Evolutionary conservation across 2,888 invertebrate species (phyloP), one percentile per base, ranked within the genome.

Genomic region (Fissipunctia ypsillon): DNA sequence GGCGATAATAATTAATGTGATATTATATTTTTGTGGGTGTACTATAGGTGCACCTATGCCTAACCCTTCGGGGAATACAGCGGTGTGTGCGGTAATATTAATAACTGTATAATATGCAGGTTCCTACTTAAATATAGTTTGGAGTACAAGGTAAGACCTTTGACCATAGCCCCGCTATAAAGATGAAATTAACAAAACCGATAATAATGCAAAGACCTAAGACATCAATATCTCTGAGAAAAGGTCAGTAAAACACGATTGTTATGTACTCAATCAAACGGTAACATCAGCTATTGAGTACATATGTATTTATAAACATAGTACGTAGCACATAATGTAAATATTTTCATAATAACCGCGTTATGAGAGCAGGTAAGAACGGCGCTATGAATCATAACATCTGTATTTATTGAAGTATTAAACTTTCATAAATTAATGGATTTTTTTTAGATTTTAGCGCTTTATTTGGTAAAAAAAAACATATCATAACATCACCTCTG

Each of bases 291-390:
- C 22, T 48, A 59, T 6, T 38, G 35, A 63, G 35, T 28, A 14
- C n/a, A 10, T 50, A 59, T 16, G 14, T 43, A 43, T 74, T 64
- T 66, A 66, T 66, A 74, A 66, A 74, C 50, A 52, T 16, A n/a
- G n/a, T n/a, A 5, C 19, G 50, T 57, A 52, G 19, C 25, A 43
- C 2, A 43, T 45, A 45, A 48, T 57, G 35, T 71, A 66, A 82
- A 82, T 82, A 71, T 82, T 82, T 52, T 78, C 59, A 70, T 73
- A 35, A 48, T 1, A 52, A 69, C 35, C 57, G 65, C 41, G 56
- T 71, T 65, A 73, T 52, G 35, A 54, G 35, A 41, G 41, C 56
- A n/a, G 22, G 54, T 61, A 54, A 4, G n/a, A 48, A 50, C 41
- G 2, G n/a, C 22, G 31, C 19, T 57, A 52, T 60, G 38, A 45